phyloP scores from a whole-genome alignment of 2,113 vertebrate genomes.

The Corythoichthys haematopterus region DNA sequence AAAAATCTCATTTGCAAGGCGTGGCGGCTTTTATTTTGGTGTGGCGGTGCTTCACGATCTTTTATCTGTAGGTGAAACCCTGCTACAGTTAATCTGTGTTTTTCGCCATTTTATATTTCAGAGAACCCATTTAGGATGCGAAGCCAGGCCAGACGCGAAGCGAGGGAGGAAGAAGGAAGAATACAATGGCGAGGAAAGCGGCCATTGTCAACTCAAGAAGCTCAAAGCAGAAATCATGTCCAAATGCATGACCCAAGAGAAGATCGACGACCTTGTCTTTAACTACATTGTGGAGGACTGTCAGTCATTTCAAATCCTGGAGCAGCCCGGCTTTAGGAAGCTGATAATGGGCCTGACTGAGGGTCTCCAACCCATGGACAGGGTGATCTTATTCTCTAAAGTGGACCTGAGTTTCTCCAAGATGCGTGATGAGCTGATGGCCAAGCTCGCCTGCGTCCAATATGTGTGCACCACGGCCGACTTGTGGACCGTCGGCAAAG shows the following conservation, averaged over 20 bases:
- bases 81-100: too few relatives aligned
- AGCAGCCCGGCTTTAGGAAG: slow-evolving; percentile 67
- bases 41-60: too few relatives aligned
- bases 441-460: slow-evolving; percentile 55
- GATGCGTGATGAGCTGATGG: slow-evolving; percentile 64
- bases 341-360: slow-evolving; percentile 63
- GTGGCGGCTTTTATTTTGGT: too few relatives aligned
- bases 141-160: slow-evolving; percentile 60
- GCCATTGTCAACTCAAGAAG: slow-evolving; percentile 59
- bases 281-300: slow-evolving; percentile 71
- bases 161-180: slow-evolving; percentile 56
- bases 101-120: slow-evolving; percentile 31
- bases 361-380: slow-evolving; percentile 62
- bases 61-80: too few relatives aligned
- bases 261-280: slow-evolving; percentile 63
- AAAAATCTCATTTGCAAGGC: too few relatives aligned
- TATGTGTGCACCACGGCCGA: slow-evolving; percentile 71
- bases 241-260: slow-evolving; percentile 59
- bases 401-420: slow-evolving; percentile 59
- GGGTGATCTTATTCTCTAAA: slow-evolving; percentile 58
- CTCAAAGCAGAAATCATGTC: slow-evolving; percentile 63
- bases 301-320: slow-evolving; percentile 67
- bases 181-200: slow-evolving; percentile 51
- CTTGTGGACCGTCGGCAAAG: slow-evolving; percentile 61
- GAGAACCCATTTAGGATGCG: slow-evolving; percentile 66